Conservation (phyloP, 1,140 invertebrate species). For the Hylaeus anthracinus region DNA sequence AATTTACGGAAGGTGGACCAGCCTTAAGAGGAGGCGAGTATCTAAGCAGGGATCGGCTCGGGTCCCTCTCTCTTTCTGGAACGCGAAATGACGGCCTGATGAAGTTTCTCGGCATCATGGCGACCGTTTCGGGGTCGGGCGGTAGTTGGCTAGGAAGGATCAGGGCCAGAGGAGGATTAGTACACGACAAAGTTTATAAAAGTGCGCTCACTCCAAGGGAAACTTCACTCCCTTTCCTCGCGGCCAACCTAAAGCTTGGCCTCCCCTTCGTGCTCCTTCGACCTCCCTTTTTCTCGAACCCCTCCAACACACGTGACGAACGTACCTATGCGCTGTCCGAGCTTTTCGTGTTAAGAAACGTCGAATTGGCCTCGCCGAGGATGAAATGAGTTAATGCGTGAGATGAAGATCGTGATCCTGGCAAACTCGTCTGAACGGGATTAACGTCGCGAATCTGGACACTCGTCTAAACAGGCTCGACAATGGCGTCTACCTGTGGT, state of each 20-base stretch:
- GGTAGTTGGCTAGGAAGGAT: conserved; percentile 65
- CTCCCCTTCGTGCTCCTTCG: conserved; percentile 47
- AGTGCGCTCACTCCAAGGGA: conserved; percentile 68
- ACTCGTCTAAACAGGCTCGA: neutral
- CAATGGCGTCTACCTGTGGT: neutral
- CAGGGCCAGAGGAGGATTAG: conserved; percentile 73
- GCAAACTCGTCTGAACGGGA: neutral
- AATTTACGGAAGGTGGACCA: conserved; percentile 70
- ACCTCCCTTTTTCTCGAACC: conserved; percentile 37
- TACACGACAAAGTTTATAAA: conserved; percentile 79
- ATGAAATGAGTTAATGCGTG: conserved; percentile 19
- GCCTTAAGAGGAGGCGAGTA: conserved; percentile 63
- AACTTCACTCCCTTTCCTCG: conserved; percentile 25
- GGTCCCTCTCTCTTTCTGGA: conserved; percentile 40
- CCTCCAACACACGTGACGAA: conserved; percentile 63
- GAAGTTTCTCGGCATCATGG: conserved; percentile 75
- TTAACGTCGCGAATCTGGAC: neutral
- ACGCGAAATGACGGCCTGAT: conserved; percentile 79
- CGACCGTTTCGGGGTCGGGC: conserved; percentile 50
- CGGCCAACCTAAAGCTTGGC: conserved; percentile 63
- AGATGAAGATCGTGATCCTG: neutral
- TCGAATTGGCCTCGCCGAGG: neutral
- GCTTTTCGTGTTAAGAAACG: conserved; percentile 8
- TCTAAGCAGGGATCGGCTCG: conserved; percentile 61
- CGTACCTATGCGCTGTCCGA: conserved; percentile 57